These are phyloP conservation scores for Drosophila athabasca DNA, from an alignment of 1,140 invertebrate genomes.

Conservation along the genomic window DNA sequence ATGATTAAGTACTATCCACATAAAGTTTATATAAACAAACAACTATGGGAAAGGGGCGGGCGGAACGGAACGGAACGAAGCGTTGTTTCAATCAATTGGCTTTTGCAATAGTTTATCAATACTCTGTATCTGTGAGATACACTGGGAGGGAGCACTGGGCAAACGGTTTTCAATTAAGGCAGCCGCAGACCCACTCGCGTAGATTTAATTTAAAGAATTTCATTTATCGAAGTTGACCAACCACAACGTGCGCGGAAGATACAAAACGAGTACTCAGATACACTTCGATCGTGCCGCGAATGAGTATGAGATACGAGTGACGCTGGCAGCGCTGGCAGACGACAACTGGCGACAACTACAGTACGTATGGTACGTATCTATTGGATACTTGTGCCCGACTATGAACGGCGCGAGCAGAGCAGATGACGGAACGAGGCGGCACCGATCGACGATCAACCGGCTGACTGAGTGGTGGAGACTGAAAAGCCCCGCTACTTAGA, in stretches of 20 bases:
- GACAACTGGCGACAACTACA: slow-evolving; percentile 47
- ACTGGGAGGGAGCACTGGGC: slow-evolving; percentile 1
- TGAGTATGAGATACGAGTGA: slow-evolving; percentile 21
- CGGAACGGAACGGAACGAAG: too few relatives aligned
- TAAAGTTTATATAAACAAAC: slow-evolving; percentile 16
- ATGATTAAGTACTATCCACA: slow-evolving; percentile 42
- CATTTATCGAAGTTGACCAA: slow-evolving; percentile 47
- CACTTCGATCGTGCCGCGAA: slow-evolving; percentile 59
- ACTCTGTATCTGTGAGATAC: slow-evolving; percentile 11
- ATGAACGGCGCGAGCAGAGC: slow-evolving; percentile 18
- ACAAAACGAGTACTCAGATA: slow-evolving; percentile 11
- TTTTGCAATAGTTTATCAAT: slow-evolving; percentile 40
- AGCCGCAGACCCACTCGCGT: slow-evolving; percentile 10
- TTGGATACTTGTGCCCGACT: slow-evolving; percentile 33
- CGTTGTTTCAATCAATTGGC: slow-evolving; percentile 51
- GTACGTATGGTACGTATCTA: slow-evolving; percentile 27
- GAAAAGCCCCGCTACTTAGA: slow-evolving; percentile 12
- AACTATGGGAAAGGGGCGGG: background rate
- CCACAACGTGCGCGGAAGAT: slow-evolving; percentile 29
- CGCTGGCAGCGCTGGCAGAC: too few relatives aligned
- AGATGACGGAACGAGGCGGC: slow-evolving; percentile 38
- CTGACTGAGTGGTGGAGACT: slow-evolving; percentile 36
- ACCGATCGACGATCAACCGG: slow-evolving; percentile 44
- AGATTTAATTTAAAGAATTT: slow-evolving; percentile 76
- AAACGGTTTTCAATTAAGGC: slow-evolving; percentile 54